A percentile compares a stretch with the other conserved stretches of the same genome.
These are phyloP conservation scores for Yoshiicerus persimilis DNA, from an alignment of 1,140 invertebrate species.

Conservation along the genomic window DNA sequence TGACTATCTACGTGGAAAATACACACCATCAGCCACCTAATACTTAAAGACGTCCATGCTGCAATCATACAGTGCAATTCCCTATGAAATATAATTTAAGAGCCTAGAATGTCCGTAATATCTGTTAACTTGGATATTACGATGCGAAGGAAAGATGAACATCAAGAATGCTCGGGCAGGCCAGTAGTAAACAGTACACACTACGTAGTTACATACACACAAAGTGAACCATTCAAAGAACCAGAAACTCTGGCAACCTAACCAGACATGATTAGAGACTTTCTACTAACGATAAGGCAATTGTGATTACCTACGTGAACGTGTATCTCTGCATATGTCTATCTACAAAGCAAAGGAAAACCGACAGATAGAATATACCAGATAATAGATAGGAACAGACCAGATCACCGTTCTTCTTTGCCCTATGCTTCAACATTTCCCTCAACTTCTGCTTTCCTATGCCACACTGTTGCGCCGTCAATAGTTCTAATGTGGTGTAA, in stretches of 20 bases:
- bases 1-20: background rate
- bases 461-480: background rate
- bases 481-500: background rate
- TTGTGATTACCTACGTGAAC: background rate
- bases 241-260: background rate
- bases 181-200: background rate
- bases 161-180: background rate
- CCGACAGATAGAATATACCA: background rate
- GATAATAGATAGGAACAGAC: background rate
- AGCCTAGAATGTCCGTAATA: background rate
- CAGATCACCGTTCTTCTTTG: background rate
- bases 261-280: background rate
- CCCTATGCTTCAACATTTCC: conserved; percentile 1
- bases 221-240: background rate
- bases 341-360: background rate
- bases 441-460: conserved; percentile 1
- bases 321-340: background rate
- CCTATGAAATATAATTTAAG: background rate
- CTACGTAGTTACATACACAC: background rate
- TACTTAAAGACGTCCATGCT: background rate
- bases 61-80: background rate
- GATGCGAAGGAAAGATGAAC: background rate
- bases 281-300: background rate
- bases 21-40: background rate
- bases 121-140: background rate